Evolutionary conservation across 2,888 invertebrate genomes (phyloP).

Genomic region (Protophormia terraenovae): DNA sequence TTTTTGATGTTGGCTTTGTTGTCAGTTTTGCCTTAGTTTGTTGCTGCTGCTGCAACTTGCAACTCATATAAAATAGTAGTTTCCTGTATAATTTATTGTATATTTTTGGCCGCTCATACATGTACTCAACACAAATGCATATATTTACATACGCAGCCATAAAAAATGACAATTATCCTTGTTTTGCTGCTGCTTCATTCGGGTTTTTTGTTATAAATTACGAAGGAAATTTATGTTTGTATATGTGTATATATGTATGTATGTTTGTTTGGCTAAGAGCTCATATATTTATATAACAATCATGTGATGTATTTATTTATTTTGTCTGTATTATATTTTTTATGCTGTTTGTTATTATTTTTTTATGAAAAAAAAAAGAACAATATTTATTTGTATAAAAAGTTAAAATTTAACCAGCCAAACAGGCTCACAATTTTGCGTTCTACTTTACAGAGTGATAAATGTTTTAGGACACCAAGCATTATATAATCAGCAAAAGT

Average conservation of each 20-base stretch:
- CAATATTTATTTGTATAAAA: slow-evolving; percentile 46
- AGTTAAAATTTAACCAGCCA: slow-evolving; percentile 18
- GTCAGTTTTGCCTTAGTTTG: slow-evolving; percentile 18
- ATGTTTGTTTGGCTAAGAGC: background rate
- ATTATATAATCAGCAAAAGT: no score
- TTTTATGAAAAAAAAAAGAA: slow-evolving; percentile 10
- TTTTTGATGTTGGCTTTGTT: background rate
- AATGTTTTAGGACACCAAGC: background rate
- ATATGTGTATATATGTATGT: background rate
- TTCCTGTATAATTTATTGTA: slow-evolving; percentile 42
- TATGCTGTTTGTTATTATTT: background rate
- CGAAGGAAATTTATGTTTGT: background rate
- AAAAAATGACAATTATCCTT: slow-evolving; percentile 30
- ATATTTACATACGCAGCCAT: background rate
- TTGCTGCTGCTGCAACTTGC: slow-evolving; percentile 3
- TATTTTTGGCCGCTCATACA: slow-evolving; percentile 29
- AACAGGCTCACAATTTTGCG: slow-evolving; percentile 9
- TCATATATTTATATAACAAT: slow-evolving; percentile 2
- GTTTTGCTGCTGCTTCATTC: background rate
- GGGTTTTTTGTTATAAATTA: background rate
- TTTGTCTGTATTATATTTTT: slow-evolving; percentile 30
- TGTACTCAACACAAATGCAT: background rate
- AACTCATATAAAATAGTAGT: background rate
- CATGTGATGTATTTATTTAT: slow-evolving; percentile 21
- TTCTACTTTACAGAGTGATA: background rate